These are phyloP conservation scores for Antennarius maculatus DNA, from an alignment of 2,797 vertebrate species.

Conservation along the genomic window DNA sequence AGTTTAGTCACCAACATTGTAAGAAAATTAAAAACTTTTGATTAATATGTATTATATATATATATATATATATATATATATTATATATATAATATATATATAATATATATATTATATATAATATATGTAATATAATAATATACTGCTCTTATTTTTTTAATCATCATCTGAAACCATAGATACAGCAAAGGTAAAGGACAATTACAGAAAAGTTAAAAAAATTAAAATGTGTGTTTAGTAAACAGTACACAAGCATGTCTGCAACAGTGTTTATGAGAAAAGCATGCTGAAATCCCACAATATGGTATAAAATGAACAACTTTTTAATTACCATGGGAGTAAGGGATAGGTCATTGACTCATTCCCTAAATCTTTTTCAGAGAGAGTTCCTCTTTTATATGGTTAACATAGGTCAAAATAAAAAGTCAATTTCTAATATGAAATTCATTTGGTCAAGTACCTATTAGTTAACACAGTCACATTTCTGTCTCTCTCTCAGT, in stretches of 20 bases:
- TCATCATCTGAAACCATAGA: no score
- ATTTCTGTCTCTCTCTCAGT: conserved; percentile 59
- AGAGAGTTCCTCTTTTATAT: conserved; percentile 42
- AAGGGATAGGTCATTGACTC: conserved; percentile 12
- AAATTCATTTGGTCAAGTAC: conserved; percentile 68
- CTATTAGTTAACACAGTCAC: conserved; percentile 68
- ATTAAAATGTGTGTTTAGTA: not conserved
- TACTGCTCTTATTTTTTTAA: not conserved
- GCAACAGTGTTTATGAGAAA: conserved; percentile 23
- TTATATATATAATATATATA: no score
- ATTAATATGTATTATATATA: no score
- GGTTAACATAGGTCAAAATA: no score
- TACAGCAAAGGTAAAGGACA: not conserved
- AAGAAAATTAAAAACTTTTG: not conserved
- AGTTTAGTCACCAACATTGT: conserved; percentile 1
- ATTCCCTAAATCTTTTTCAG: conserved; percentile 26
- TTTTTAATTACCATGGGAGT: conserved; percentile 39
- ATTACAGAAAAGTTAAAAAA: conserved; percentile 1
- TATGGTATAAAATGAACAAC: conserved; percentile 19
- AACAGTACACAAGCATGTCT: conserved; percentile 26
- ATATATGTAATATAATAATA: no score
- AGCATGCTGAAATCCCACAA: conserved; percentile 29
- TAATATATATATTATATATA: no score
- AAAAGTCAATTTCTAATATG: conserved; percentile 50
- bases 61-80: no score